These are phyloP conservation scores for Manis pentadactyla DNA, from an alignment of 2,797 vertebrate genomes.

Conservation along the genomic window DNA sequence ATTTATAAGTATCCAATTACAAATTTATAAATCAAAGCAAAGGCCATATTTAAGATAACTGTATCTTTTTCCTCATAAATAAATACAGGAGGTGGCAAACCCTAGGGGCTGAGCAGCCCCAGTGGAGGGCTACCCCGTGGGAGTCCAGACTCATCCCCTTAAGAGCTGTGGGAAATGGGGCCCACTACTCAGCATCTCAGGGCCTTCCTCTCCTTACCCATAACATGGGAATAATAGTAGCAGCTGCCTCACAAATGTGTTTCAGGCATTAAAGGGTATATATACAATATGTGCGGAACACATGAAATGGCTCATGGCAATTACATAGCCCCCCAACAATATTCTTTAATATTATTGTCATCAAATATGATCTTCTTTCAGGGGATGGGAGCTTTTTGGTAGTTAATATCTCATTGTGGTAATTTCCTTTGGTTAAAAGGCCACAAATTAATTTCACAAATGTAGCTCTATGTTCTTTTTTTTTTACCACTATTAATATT, in stretches of 20 bases:
- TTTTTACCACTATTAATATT: no score
- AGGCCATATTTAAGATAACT: not conserved
- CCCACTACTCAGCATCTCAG: not conserved
- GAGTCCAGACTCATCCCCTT: not conserved
- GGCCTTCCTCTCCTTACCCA: not conserved
- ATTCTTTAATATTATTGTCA: not conserved
- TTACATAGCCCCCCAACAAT: not conserved
- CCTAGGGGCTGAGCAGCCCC: fast-evolving
- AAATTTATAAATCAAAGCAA: not conserved
- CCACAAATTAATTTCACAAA: not conserved
- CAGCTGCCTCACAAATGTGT: not conserved
- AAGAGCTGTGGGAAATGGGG: not conserved
- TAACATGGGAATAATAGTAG: not conserved
- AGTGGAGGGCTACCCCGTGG: fast-evolving
- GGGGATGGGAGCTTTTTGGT: not conserved
- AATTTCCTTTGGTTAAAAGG: not conserved
- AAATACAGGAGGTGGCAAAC: not conserved
- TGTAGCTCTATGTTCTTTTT: no score
- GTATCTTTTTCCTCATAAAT: not conserved
- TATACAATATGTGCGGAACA: not conserved
- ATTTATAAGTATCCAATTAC: not conserved
- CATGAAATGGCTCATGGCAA: not conserved
- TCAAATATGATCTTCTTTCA: not conserved
- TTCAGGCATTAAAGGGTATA: not conserved
- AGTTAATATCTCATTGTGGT: not conserved